These are phyloP conservation scores for Ecdyonurus torrentis DNA, from an alignment of 2,888 invertebrate genomes.

Conservation along the genomic window DNA sequence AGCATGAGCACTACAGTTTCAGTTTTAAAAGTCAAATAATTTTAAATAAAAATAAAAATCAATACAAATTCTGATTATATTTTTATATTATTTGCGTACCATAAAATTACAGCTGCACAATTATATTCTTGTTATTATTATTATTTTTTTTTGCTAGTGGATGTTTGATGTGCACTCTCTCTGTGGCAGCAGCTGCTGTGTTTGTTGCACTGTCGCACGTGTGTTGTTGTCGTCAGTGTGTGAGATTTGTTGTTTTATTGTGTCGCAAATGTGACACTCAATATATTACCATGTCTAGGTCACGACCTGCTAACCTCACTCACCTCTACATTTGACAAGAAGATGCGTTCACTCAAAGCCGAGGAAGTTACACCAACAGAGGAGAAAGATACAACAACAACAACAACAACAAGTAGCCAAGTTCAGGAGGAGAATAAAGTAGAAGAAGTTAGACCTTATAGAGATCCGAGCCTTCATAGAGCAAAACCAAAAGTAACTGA, in stretches of 20 bases:
- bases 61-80: too few species aligned
- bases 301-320: constrained; percentile 69
- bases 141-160: background rate
- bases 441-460: constrained; percentile 14
- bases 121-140: background rate
- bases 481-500: too few species aligned
- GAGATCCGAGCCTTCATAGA: constrained; percentile 36
- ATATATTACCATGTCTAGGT: constrained; percentile 37
- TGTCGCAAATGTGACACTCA: too few species aligned
- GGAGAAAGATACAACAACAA: background rate
- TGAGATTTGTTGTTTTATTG: too few species aligned
- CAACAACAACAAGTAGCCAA: background rate
- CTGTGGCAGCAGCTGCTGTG: background rate
- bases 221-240: too few species aligned
- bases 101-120: too few species aligned
- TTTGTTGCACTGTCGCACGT: too few species aligned
- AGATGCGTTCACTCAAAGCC: constrained; percentile 54
- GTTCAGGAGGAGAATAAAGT: background rate
- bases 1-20: too few species aligned
- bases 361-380: background rate
- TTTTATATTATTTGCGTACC: too few species aligned
- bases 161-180: background rate
- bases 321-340: constrained; percentile 71
- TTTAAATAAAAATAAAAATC: too few species aligned
- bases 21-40: too few species aligned